Base-by-base conservation (phyloP, 2,113 vertebrate species). In the Actenoides hombroni region DNA sequence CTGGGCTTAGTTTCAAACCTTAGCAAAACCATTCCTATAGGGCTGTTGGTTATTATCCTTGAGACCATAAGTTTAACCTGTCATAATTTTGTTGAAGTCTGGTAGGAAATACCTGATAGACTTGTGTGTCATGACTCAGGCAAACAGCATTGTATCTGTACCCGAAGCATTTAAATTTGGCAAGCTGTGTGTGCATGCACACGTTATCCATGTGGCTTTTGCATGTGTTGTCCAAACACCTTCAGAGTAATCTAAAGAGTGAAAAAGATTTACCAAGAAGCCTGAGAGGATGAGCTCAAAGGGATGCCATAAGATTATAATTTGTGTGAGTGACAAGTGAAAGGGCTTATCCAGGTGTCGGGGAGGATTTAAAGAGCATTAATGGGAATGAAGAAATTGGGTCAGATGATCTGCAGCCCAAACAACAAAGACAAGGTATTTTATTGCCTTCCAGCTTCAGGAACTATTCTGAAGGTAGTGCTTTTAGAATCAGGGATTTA, bases 301-400 rank as follows among this genome's bases (percentile, higher is more conserved):
- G 35, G 49, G 83, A 53, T 70, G 56, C 26, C 31, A 12, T 26
- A 16, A 64, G 90, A 86, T 93, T 79, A 90, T n/a, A 40, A 26
- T 84, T 93, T 86, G 48, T 5, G 5, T 33, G 90, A 91, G 76
- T 65, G 86, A 69, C 92, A 91, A 94, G 73, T 61, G 86, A 79
- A 95, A 91, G 33, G 86, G 65, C 88, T 94, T 53, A 39, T 70
- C 53, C 37, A 74, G 68, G 89, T 88, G 92, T 91, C 14, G 2
- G 35, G 44, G 17, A 86, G 81, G 90, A 91, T 93, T 94, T 86
- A 70, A 44, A 48, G 48, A 88, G 40, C 37, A 64, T 93, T 96
- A 96, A 69, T 18, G 16, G 77, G 46, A 75, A 24, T 53, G 74
- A 75, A 83, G 56, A 88, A 96, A 95, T 86, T 86, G 80, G 81